These are phyloP conservation scores for Capromys pilorides DNA, from an alignment of 2,797 vertebrate genomes.

Conservation along the genomic window DNA sequence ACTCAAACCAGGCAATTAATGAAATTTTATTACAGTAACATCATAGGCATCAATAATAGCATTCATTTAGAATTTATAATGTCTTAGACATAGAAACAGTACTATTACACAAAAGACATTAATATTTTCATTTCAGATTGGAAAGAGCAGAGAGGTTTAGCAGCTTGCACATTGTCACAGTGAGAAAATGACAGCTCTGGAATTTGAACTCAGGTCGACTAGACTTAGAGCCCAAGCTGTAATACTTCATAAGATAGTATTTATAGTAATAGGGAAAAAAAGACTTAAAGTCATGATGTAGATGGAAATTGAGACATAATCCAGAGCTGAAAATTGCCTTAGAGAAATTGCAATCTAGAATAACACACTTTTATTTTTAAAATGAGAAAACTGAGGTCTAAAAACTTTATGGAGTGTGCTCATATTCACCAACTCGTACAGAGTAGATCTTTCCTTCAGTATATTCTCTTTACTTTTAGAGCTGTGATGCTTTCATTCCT, in stretches of 20 bases:
- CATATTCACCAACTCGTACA: not conserved
- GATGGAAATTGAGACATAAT: not conserved
- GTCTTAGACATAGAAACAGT: not conserved
- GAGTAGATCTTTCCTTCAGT: not conserved
- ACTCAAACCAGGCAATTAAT: not conserved
- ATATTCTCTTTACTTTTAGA: not conserved
- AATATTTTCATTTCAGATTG: not conserved
- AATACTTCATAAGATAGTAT: not conserved
- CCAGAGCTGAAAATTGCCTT: not conserved
- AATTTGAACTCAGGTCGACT: not conserved
- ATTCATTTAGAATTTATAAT: not conserved
- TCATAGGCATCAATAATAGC: not conserved
- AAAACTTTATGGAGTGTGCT: not conserved
- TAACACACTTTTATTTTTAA: constrained; percentile 1
- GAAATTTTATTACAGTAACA: constrained; percentile 31
- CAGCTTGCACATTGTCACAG: not conserved
- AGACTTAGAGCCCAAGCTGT: not conserved
- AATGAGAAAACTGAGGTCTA: not conserved
- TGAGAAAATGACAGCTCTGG: not conserved
- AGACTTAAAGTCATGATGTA: constrained; percentile 8
- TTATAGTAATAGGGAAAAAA: not conserved
- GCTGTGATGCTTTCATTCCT: not conserved
- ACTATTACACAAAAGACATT: not conserved
- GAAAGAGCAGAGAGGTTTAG: not conserved
- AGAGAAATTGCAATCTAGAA: not conserved